Percentiles rank a stretch among this genome's conserved stretches.
These are phyloP conservation scores for Stramonita haemastoma DNA, from an alignment of 2,888 invertebrate species.

Conservation along the genomic window DNA sequence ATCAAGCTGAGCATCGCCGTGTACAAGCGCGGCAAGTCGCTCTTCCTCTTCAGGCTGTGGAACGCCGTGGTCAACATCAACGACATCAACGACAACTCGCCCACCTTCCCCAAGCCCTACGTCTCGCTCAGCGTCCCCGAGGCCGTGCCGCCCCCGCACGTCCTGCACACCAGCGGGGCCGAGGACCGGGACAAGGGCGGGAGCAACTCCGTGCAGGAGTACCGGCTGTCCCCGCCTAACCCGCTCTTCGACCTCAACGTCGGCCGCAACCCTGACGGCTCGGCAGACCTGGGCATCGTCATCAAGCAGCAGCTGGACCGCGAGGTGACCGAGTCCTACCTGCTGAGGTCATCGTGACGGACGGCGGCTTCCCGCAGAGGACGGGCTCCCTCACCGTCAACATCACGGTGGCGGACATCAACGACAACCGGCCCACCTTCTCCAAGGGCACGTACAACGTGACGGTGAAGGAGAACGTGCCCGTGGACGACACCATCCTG, in stretches of 20 bases:
- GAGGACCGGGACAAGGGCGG: conserved; percentile 61
- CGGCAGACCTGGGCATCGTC: conserved; percentile 64
- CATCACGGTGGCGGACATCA: conserved; percentile 67
- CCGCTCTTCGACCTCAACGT: conserved; percentile 63
- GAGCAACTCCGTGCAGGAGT: conserved; percentile 59
- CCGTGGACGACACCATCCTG: conserved; percentile 58
- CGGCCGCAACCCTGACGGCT: conserved; percentile 59
- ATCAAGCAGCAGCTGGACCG: conserved; percentile 64
- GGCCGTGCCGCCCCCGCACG: conserved; percentile 55
- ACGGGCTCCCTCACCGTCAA: conserved; percentile 66
- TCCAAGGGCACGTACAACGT: conserved; percentile 58
- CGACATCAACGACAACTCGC: conserved; percentile 67
- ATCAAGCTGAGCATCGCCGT: conserved; percentile 60
- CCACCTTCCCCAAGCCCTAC: conserved; percentile 55
- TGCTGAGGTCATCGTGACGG: conserved; percentile 64
- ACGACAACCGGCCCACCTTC: conserved; percentile 68
- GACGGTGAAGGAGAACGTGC: conserved; percentile 60
- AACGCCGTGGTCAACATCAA: conserved; percentile 54
- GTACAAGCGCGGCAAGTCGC: conserved; percentile 47
- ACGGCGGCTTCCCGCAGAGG: conserved; percentile 65
- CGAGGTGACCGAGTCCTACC: conserved; percentile 64
- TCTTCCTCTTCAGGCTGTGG: conserved; percentile 54
- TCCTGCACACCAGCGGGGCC: conserved; percentile 60
- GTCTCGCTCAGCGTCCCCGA: conserved; percentile 61
- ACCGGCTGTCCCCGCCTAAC: conserved; percentile 54